A percentile compares a stretch with the other conserved stretches of the same genome.
Conservation (phyloP, 2,113 vertebrate species). For the Bostrychus sinensis region DNA sequence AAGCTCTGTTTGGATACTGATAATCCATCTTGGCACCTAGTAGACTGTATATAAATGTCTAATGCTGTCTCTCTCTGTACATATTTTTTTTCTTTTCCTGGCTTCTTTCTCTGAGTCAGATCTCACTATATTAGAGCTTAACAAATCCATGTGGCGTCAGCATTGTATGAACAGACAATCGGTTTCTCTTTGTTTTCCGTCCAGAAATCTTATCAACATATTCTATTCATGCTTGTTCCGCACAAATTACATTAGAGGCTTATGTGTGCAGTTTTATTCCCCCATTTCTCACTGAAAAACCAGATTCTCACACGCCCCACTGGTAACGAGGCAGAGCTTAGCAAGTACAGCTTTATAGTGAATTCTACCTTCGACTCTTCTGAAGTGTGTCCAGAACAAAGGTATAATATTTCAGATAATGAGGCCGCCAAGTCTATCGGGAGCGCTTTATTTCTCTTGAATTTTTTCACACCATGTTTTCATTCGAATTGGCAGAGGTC, state of each 20-base stretch:
- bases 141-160: constrained; percentile 64
- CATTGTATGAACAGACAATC: constrained; percentile 73
- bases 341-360: constrained; percentile 60
- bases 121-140: constrained; percentile 63
- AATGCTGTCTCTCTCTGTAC: constrained; percentile 75
- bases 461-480: background rate
- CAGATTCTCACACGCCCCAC: constrained; percentile 35
- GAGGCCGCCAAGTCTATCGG: constrained; percentile 35
- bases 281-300: constrained; percentile 29
- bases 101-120: constrained; percentile 65
- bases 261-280: constrained; percentile 34
- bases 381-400: constrained; percentile 46
- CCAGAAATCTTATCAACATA: constrained; percentile 47
- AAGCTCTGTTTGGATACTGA: constrained; percentile 79
- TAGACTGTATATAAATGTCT: constrained; percentile 79
- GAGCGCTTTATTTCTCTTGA: constrained; percentile 28
- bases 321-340: constrained; percentile 45
- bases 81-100: constrained; percentile 59
- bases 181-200: constrained; percentile 50
- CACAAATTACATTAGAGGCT: constrained; percentile 54
- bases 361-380: constrained; percentile 51
- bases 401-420: constrained; percentile 46
- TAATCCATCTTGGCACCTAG: constrained; percentile 76
- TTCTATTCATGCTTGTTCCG: constrained; percentile 38
- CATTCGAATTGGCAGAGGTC: background rate